Evolutionary conservation across 1,140 invertebrate genomes (phyloP).

Genomic region (Penaeus indicus): DNA sequence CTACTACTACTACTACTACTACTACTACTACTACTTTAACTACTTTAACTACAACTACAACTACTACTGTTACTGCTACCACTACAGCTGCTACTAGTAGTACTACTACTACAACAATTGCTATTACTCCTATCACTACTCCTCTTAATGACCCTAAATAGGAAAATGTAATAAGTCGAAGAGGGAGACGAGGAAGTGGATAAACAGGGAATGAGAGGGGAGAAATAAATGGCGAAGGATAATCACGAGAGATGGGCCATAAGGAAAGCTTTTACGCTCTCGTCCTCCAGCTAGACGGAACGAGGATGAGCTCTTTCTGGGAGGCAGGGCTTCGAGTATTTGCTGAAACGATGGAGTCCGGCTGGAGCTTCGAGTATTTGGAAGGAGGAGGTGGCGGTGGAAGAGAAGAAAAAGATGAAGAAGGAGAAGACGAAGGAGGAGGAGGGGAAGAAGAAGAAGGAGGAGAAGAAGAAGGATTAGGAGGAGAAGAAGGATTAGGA

Average conservation of each 20-base stretch:
- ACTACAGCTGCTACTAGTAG: neutral
- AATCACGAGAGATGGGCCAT: too few species aligned
- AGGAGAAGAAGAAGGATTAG: neutral
- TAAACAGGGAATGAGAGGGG: too few species aligned
- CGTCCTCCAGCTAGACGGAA: too few species aligned
- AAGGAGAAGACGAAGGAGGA: neutral
- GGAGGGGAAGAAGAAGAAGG: neutral
- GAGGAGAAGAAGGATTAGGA: neutral
- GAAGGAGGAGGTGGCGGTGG: neutral
- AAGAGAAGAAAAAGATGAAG: neutral
- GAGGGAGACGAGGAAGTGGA: too few species aligned
- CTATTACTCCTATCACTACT: neutral
- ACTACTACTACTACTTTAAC: neutral
- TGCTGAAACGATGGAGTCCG: neutral
- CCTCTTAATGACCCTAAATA: too few species aligned
- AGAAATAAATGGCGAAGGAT: too few species aligned
- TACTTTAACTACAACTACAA: neutral
- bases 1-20: neutral
- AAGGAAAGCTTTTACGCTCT: too few species aligned
- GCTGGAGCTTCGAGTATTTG: neutral
- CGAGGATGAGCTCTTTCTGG: too few species aligned
- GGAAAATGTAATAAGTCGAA: too few species aligned
- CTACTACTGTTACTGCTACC: neutral
- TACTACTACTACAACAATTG: neutral
- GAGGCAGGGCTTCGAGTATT: too few species aligned